phyloP scores from a whole-genome alignment of 2,113 vertebrate species.

The Telmatochromis sp. region DNA sequence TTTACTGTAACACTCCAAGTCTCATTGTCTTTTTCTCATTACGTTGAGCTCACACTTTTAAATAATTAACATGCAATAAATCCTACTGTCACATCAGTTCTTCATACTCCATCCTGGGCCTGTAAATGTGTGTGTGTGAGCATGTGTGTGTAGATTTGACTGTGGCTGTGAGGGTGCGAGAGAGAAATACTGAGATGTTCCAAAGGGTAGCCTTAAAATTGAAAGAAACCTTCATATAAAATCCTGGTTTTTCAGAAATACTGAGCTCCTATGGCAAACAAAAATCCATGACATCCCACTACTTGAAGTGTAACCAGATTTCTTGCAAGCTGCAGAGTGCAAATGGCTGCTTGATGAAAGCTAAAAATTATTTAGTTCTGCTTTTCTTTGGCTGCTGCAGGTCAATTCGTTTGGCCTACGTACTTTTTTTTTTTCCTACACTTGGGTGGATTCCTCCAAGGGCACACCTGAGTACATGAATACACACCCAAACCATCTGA shows the following conservation, averaged over 20 bases:
- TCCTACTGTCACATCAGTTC: constrained; percentile 42
- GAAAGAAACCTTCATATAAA: constrained; percentile 5
- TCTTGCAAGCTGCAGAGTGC: neutral
- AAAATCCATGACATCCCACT: neutral
- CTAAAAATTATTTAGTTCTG: neutral
- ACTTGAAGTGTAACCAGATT: neutral
- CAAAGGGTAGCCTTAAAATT: neutral
- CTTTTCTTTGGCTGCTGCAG: neutral
- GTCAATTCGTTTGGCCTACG: constrained; percentile 3
- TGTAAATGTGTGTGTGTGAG: neutral
- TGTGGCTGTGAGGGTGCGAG: neutral
- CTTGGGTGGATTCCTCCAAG: neutral
- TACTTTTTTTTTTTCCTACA: neutral
- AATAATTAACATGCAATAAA: constrained; percentile 62
- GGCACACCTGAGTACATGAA: neutral
- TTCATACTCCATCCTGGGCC: neutral
- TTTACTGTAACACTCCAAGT: neutral
- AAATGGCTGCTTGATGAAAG: neutral
- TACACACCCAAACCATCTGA: neutral
- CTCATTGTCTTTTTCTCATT: neutral
- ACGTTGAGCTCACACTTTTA: constrained; percentile 9
- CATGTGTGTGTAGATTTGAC: neutral
- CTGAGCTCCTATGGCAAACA: neutral
- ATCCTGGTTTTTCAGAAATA: neutral
- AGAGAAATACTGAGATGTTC: neutral